Evolutionary conservation across 2,888 invertebrate genomes (phyloP).

Genomic region (Catocala fraxini): DNA sequence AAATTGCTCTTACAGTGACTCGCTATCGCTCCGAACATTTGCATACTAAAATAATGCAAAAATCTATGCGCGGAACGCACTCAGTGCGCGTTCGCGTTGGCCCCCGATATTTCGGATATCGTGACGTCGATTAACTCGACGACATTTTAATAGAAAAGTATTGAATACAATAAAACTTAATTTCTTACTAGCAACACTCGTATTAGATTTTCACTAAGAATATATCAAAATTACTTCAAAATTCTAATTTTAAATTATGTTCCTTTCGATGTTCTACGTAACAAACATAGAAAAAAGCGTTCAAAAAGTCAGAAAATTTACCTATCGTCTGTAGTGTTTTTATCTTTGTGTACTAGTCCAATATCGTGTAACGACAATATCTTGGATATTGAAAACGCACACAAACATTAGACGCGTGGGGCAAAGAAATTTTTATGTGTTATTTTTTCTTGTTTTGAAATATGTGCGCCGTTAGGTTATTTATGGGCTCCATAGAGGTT

Average conservation of each 20-base stretch:
- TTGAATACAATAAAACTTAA: background rate
- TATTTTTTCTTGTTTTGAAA: slow-evolving; percentile 87
- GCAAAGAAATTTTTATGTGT: slow-evolving; percentile 85
- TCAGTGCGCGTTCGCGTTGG: slow-evolving; percentile 66
- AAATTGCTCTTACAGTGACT: slow-evolving; percentile 87
- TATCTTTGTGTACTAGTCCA: background rate
- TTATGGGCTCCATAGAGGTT: slow-evolving; percentile 86
- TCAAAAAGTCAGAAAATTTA: no score
- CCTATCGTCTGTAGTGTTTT: no score
- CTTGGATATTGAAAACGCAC: slow-evolving; percentile 66
- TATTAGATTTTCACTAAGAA: no score
- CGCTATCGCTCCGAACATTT: slow-evolving; percentile 84
- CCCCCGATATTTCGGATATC: slow-evolving; percentile 34
- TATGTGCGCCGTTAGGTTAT: slow-evolving; percentile 86
- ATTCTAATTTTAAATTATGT: no score
- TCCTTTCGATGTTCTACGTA: no score
- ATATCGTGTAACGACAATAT: slow-evolving; percentile 23
- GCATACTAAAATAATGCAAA: slow-evolving; percentile 88
- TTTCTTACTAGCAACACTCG: background rate
- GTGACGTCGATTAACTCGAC: slow-evolving; percentile 25
- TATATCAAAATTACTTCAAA: no score
- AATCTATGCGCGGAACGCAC: slow-evolving; percentile 84
- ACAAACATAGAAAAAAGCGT: no score
- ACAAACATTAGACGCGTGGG: slow-evolving; percentile 81
- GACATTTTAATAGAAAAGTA: background rate